phyloP scores from a whole-genome alignment of 2,797 vertebrate species.

The Argya squamiceps region DNA sequence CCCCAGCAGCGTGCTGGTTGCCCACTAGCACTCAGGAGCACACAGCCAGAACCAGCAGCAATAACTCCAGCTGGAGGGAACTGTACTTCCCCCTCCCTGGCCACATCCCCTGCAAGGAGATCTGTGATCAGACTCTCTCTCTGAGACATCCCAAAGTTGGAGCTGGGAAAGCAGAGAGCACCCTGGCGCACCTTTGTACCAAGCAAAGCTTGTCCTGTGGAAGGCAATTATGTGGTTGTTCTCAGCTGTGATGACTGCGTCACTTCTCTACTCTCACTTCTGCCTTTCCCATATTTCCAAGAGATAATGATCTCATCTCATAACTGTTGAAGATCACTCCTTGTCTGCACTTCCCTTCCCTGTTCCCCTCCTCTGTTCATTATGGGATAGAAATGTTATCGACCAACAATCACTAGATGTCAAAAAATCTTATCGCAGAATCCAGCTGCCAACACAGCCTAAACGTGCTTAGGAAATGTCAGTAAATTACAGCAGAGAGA shows the following conservation, averaged over 20 bases:
- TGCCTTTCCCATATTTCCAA: slow-evolving; percentile 5
- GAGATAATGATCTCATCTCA: slow-evolving; percentile 63
- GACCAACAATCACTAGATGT: slow-evolving; percentile 49
- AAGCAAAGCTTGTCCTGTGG: neutral
- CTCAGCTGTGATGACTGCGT: neutral
- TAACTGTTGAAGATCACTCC: slow-evolving; percentile 28
- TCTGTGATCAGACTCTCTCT: neutral
- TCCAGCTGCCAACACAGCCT: slow-evolving; percentile 49
- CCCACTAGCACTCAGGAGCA: neutral
- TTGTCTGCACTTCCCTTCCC: neutral
- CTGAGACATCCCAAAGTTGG: neutral
- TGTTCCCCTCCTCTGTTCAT: slow-evolving; percentile 22
- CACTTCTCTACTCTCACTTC: neutral
- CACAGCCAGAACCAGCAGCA: accelerated
- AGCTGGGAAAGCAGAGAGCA: neutral
- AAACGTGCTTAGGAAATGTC: slow-evolving; percentile 51
- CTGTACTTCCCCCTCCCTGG: neutral
- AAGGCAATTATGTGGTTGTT: neutral
- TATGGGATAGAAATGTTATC: slow-evolving; percentile 60
- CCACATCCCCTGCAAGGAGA: neutral
- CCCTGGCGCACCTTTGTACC: neutral
- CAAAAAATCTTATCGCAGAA: slow-evolving; percentile 46
- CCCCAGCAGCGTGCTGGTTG: neutral
- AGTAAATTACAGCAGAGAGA: slow-evolving; percentile 46
- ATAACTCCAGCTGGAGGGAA: neutral